Evolutionary conservation across 2,888 invertebrate species (phyloP), one percentile per base, ranked within the genome.

Genomic region (Agrypnus murinus): DNA sequence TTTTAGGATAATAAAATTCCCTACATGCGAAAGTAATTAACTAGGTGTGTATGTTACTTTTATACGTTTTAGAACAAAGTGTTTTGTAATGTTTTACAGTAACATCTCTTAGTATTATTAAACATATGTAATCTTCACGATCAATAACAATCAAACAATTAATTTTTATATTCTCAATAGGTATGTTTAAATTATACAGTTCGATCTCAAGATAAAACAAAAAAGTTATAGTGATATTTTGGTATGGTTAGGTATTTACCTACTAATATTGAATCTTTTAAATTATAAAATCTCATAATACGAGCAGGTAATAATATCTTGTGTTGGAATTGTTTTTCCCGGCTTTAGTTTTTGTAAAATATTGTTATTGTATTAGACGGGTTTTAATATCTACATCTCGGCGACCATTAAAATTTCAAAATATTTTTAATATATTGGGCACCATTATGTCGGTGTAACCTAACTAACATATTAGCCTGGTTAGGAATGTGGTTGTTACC

Each of bases 351-450:
- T 66, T 70, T 50, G 17, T 67, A 63, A 70, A 59, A 53, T 67
- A 64, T 67, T 67, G 63, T 71, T 58, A 62, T 71, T 58, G 62
- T 65, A 48, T 67, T 71, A 53, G 71, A 67, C 71, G 69, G 72
- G 69, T 72, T 72, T 72, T 72, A 72, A 69, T 75, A 75, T 77
- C 74, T 77, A 76, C 75, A 75, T 75, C 73, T 73, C 73, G 63
- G 71, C 69, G 69, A 72, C 74, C 74, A 76, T 77, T 76, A 78
- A 78, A 74, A 71, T 72, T 77, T 75, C 73, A 75, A 76, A 78
- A 77, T 77, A 77, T 76, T 76, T 77, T 70, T 78, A 74, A 78
- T 77, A 76, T 77, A 77, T 77, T 77, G 76, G 75, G 73, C 73
- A 73, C 72, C 73, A 71, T 69, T 73, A 67, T 66, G 73, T 65